These are phyloP conservation scores for Hypomesus transpacificus DNA, from an alignment of 2,113 vertebrate genomes.

Conservation along the genomic window DNA sequence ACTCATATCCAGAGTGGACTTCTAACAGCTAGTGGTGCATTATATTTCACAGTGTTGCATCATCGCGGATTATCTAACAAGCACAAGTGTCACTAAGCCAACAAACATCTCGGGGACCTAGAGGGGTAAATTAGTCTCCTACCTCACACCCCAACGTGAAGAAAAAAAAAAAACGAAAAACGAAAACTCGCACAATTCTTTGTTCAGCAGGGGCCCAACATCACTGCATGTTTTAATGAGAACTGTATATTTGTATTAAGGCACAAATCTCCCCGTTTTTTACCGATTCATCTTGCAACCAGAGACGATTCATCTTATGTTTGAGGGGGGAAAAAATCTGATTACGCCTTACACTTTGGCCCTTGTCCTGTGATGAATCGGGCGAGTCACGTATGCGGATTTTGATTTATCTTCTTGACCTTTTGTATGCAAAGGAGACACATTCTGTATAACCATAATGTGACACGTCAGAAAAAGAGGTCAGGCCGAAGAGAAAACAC, in stretches of 20 bases:
- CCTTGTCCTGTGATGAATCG: constrained; percentile 70
- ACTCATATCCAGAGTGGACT: neutral
- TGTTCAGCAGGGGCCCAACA: constrained; percentile 45
- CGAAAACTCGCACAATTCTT: constrained; percentile 32
- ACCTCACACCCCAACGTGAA: constrained; percentile 51
- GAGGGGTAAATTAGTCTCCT: constrained; percentile 67
- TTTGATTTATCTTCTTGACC: constrained; percentile 77
- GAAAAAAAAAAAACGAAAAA: constrained; percentile 17
- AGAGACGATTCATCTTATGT: constrained; percentile 61
- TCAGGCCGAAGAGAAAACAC: constrained; percentile 65
- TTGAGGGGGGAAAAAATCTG: constrained; percentile 46
- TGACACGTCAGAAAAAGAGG: constrained; percentile 72
- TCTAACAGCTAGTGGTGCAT: constrained; percentile 14
- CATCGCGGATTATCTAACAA: constrained; percentile 71
- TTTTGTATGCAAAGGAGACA: constrained; percentile 77
- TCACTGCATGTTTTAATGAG: constrained; percentile 55
- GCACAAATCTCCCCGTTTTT: constrained; percentile 32
- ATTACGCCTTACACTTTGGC: constrained; percentile 64
- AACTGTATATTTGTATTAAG: constrained; percentile 50
- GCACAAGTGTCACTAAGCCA: constrained; percentile 71
- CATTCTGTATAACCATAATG: constrained; percentile 64
- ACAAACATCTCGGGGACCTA: constrained; percentile 70
- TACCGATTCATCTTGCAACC: constrained; percentile 42
- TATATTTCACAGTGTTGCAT: constrained; percentile 72
- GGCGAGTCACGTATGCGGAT: constrained; percentile 55